Evolutionary conservation across 1,140 invertebrate species (phyloP).

Genomic region (Rhizoglyphus robini): DNA sequence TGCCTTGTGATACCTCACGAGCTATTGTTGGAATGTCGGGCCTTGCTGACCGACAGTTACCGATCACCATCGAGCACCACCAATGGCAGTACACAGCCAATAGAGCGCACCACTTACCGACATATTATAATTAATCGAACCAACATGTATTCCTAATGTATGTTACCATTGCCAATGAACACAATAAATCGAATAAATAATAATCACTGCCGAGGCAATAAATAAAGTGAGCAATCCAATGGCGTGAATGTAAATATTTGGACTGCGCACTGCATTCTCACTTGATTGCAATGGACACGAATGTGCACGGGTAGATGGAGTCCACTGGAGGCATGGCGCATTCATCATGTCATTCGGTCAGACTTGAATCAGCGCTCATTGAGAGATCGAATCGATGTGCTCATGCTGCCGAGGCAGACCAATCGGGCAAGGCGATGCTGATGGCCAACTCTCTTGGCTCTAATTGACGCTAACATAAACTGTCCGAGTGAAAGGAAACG

Average conservation of each 20-base stretch:
- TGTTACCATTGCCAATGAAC: too few species aligned
- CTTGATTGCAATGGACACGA: background rate
- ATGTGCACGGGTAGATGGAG: background rate
- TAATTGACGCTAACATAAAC: conserved; percentile 10
- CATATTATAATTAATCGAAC: too few species aligned
- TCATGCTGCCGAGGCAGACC: too few species aligned
- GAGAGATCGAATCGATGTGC: too few species aligned
- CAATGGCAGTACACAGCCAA: too few species aligned
- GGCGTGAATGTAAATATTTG: conserved; percentile 12
- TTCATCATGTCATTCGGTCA: conserved; percentile 1
- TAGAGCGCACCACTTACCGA: too few species aligned
- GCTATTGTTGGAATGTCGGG: too few species aligned
- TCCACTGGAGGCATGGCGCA: background rate
- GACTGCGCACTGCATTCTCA: background rate
- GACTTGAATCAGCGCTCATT: too few species aligned
- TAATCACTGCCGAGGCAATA: conserved; percentile 11
- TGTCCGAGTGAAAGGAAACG: conserved; percentile 12
- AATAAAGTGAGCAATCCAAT: background rate
- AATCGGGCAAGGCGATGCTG: background rate
- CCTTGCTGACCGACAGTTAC: too few species aligned
- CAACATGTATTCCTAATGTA: too few species aligned
- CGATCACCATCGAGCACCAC: too few species aligned
- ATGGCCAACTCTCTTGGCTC: background rate
- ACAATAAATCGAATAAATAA: too few species aligned
- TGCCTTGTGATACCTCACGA: background rate